Evolutionary conservation across 1,140 invertebrate genomes (phyloP).

Genomic region (Pteromalus puparum): DNA sequence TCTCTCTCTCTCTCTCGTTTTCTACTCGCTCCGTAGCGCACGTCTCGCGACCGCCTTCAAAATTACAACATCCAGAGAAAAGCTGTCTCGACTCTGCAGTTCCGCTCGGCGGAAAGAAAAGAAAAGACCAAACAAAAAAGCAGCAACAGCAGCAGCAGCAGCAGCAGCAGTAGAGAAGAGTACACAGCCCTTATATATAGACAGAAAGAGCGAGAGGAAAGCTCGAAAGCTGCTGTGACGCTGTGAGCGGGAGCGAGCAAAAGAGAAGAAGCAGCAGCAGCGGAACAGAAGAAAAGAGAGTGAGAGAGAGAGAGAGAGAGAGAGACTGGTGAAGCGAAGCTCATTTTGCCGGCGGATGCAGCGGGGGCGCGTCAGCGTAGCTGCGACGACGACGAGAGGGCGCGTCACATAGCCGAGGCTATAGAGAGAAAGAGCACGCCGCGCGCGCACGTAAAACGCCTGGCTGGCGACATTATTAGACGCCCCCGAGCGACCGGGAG

Average conservation of each 20-base stretch:
- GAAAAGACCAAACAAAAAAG: slow-evolving; percentile 12
- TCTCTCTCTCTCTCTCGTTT: slow-evolving; percentile 36
- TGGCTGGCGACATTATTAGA: slow-evolving; percentile 76
- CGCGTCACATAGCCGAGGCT: slow-evolving; percentile 35
- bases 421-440: slow-evolving; percentile 41
- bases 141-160: slow-evolving; percentile 15
- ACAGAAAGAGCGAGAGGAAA: neutral
- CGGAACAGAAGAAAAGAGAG: slow-evolving; percentile 15
- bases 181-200: neutral
- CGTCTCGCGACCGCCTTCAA: slow-evolving; percentile 23
- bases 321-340: slow-evolving; percentile 24
- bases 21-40: neutral
- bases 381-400: slow-evolving; percentile 51
- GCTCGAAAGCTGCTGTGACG: neutral
- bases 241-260: neutral
- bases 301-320: neutral
- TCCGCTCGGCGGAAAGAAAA: slow-evolving; percentile 10
- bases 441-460: slow-evolving; percentile 66
- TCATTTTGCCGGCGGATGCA: slow-evolving; percentile 47
- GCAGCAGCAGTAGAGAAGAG: slow-evolving; percentile 2
- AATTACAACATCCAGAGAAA: slow-evolving; percentile 43
- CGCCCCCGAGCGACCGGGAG: slow-evolving; percentile 67
- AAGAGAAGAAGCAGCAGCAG: slow-evolving; percentile 5
- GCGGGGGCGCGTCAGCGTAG: slow-evolving; percentile 39
- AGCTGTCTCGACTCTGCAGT: neutral